A percentile compares a stretch with the other conserved stretches of the same genome.
Evolutionary conservation across 2,797 vertebrate species (phyloP).

Genomic region (Lithobates pipiens): DNA sequence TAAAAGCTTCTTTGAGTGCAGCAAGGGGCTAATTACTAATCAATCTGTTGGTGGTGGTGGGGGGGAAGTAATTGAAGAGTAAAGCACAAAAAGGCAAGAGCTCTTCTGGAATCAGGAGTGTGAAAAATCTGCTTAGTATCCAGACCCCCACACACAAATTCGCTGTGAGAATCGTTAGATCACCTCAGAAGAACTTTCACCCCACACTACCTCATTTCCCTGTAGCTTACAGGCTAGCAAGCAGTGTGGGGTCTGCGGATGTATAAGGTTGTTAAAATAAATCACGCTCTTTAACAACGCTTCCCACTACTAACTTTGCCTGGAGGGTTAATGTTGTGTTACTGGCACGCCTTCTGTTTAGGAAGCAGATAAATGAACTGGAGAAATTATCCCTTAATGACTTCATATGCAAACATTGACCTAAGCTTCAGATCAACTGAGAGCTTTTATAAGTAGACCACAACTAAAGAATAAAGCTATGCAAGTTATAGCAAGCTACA

Average conservation of each 20-base stretch:
- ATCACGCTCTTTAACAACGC: neutral
- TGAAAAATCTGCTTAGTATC: conserved; percentile 44
- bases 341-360: conserved; percentile 4
- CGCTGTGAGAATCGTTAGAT: conserved; percentile 12
- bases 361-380: neutral
- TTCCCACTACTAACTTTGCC: neutral
- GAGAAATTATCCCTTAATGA: neutral
- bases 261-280: neutral
- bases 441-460: neutral
- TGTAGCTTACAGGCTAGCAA: neutral
- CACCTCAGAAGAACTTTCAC: conserved; percentile 37
- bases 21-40: conserved; percentile 58
- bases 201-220: conserved; percentile 11
- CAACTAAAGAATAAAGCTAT: neutral
- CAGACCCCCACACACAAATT: conserved; percentile 20
- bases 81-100: conserved; percentile 12
- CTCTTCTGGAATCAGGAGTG: conserved; percentile 39
- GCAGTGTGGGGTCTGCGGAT: neutral
- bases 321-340: neutral
- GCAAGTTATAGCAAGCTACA: too few species aligned
- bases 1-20: conserved; percentile 54
- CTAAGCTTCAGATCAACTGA: neutral
- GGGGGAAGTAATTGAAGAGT: conserved; percentile 9
- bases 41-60: conserved; percentile 42
- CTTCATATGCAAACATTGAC: neutral